Evolutionary conservation across 2,888 invertebrate species (phyloP), one percentile per base, ranked within the genome.

Genomic region (Gnatocerus cornutus): DNA sequence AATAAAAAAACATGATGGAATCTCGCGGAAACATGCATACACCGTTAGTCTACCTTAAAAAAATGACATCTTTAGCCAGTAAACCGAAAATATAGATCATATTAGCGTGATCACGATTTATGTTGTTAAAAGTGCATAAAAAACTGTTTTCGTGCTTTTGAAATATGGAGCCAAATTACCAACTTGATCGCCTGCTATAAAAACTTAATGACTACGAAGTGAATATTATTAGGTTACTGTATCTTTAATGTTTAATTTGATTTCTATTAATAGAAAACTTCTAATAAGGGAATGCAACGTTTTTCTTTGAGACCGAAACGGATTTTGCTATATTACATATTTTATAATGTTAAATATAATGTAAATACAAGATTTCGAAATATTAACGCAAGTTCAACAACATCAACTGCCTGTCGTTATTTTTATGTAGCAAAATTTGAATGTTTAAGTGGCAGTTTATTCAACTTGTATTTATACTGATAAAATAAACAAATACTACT

Each of bases 211-310:
- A 55, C 37, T 55, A 8, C 16, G 29, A 55, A 14, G 37, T 55
- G 37, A 55, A 55, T 39, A 39, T 39, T 39, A 55, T 55, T 55
- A 55, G 55, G 55, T 55, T 55, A 55, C 14, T 39, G 55, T 39
- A 55, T 37, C 39, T 55, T 39, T 55, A 37, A 52, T 33, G 30
- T 52, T 30, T 13, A 30, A 39, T 55, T 39, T 55, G 14, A 55
- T 37, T n/a, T 13, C 37, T 39, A 13, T 14, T 52, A 12, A 52
- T 52, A 52, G 30, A 33, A 29, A 29, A 4, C 4, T 5, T 29
- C 29, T 4, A 29, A 29, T 29, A 5, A 29, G 7, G 29, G 4
- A 29, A 29, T 29, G 4, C 29, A 29, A 29, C n/a, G n/a, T n/a
- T n/a, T n/a, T n/a, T n/a, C n/a, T n/a, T n/a, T n/a, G n/a, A n/a